Base-by-base conservation (phyloP, 2,888 invertebrate genomes). In the Helicoverpa assulta region DNA sequence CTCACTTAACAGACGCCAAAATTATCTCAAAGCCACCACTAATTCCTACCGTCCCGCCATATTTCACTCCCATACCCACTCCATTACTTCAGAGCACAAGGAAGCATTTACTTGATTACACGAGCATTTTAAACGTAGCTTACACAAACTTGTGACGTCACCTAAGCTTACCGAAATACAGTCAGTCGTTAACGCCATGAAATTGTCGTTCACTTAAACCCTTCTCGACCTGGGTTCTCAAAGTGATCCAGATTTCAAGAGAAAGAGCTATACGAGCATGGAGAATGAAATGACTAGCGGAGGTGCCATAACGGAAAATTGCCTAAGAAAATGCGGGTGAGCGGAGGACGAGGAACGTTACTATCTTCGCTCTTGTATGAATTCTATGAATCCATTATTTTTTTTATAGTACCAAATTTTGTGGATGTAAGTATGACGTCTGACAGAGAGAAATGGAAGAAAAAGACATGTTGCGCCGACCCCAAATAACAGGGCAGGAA, bases 151-250 rank as follows among this genome's bases (percentile, higher is more conserved):
- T 64, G 57, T 78, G 76, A 78, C 73, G 70, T 70, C 73, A 80
- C 6, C 47, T 82, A 70, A 82, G 71, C 77, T 56, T 52, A 26
- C 66, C 70, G 64, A 53, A 77, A 77, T 80, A 79, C 83, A 71
- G 77, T 68, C 61, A 71, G 71, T 71, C 74, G 71, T 82, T 83
- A 81, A 83, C 65, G 71, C 74, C 77, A 79, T 81, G 77, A 81
- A 79, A 77, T 79, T 62, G 79, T 79, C 81, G 71, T 83, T 77
- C 81, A 55, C 71, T 79, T 77, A 83, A 81, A 77, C 83, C 67
- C 65, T 77, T 60, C 62, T 55, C 60, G 56, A 70, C 56, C 81
- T 73, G 16, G 5, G 47, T n/a, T 47, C n/a, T 47, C 47, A 47
- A 47, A 47, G 47, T n/a, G n/a, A 47, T 67, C 66, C 37, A 53